These are phyloP conservation scores for Diarsia rubi DNA, from an alignment of 2,888 invertebrate genomes.

Conservation along the genomic window DNA sequence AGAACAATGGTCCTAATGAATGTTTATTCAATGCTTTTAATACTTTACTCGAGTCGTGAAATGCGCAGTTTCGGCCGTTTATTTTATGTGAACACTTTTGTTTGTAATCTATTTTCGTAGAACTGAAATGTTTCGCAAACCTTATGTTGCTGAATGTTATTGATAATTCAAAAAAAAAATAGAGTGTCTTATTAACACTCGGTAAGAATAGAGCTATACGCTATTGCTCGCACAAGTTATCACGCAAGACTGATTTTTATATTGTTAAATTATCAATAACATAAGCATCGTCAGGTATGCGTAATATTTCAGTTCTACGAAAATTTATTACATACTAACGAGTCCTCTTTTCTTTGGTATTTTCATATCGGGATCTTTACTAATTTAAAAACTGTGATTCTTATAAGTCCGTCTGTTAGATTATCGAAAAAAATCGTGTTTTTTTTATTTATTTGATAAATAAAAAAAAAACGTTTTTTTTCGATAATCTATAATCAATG, in stretches of 20 bases:
- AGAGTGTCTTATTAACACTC: too few species aligned
- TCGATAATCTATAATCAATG: too few species aligned
- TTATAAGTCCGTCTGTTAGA: too few species aligned
- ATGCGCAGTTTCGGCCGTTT: conserved; percentile 29
- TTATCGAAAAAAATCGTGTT: too few species aligned
- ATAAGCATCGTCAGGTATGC: not conserved
- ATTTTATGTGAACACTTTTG: not conserved
- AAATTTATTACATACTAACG: not conserved
- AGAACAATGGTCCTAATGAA: conserved; percentile 64
- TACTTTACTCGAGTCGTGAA: conserved; percentile 39
- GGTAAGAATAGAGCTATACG: too few species aligned
- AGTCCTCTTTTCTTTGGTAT: not conserved
- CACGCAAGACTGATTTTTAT: too few species aligned
- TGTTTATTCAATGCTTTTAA: conserved; percentile 63
- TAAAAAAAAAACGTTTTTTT: too few species aligned
- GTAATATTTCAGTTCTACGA: not conserved
- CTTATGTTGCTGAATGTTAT: not conserved
- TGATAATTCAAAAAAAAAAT: not conserved
- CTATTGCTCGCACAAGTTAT: too few species aligned
- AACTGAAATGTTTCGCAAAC: not conserved
- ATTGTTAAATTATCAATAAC: not conserved
- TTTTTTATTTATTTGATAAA: too few species aligned
- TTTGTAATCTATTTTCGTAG: conserved; percentile 1
- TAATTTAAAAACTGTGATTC: too few species aligned
- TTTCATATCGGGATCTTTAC: too few species aligned